These are phyloP conservation scores for Melanerpes formicivorus DNA, from an alignment of 2,113 vertebrate genomes.

Conservation along the genomic window DNA sequence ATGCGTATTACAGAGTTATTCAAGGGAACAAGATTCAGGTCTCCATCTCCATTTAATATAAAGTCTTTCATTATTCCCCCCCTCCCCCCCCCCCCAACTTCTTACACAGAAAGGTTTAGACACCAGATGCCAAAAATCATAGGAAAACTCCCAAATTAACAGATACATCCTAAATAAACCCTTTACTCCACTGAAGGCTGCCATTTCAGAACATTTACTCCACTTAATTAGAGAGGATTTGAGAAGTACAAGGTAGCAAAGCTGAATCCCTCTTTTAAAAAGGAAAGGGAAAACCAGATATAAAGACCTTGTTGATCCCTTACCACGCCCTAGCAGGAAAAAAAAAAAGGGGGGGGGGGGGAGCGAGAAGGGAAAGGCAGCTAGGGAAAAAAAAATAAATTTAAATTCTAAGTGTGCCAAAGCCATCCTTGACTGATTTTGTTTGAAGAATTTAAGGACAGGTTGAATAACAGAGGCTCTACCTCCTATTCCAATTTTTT, in stretches of 20 bases:
- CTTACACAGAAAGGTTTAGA: neutral
- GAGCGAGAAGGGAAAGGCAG: no score
- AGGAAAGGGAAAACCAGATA: neutral
- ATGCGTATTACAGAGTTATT: neutral
- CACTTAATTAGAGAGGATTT: neutral
- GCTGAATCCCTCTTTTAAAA: neutral
- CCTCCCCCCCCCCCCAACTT: neutral
- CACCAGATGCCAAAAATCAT: neutral
- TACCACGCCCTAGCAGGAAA: neutral
- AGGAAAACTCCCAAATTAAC: neutral
- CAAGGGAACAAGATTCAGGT: neutral
- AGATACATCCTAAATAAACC: neutral
- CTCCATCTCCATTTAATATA: neutral
- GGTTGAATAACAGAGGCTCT: conserved; percentile 21
- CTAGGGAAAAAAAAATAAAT: no score
- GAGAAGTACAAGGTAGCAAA: neutral
- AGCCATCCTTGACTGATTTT: neutral
- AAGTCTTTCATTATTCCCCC: neutral
- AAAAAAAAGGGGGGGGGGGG: neutral
- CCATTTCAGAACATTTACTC: neutral
- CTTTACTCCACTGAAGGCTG: neutral
- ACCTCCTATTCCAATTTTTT: conserved; percentile 29
- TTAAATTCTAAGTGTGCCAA: neutral
- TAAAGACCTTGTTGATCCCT: neutral
- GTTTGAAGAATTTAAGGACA: conserved; percentile 24